Conservation (phyloP, 2,888 invertebrate genomes). For the Zelleria hepariella region DNA sequence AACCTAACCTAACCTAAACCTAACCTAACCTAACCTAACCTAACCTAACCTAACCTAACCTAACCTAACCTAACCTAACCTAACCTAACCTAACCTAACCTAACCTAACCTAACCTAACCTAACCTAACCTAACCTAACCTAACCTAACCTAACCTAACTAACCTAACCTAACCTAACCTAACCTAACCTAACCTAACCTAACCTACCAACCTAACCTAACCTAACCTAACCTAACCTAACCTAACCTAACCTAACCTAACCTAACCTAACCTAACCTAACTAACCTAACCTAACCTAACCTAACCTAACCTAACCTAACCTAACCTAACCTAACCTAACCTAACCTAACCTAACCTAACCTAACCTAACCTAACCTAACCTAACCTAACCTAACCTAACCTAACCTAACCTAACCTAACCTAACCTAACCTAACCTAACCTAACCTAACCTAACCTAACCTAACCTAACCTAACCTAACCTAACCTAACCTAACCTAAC, state of each 20-base stretch:
- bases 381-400: constrained; percentile 11
- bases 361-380: constrained; percentile 11
- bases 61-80: too few relatives aligned
- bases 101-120: constrained; percentile 10
- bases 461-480: constrained; percentile 12
- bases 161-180: constrained; percentile 10
- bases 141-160: too few relatives aligned
- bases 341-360: constrained; percentile 12
- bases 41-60: constrained; percentile 8
- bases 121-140: constrained; percentile 10
- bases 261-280: constrained; percentile 9
- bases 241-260: constrained; percentile 9
- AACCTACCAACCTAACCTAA: constrained; percentile 9
- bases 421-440: constrained; percentile 8
- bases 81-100: constrained; percentile 11
- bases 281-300: constrained; percentile 11
- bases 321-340: constrained; percentile 12
- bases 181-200: constrained; percentile 8
- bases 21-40: constrained; percentile 15
- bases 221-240: constrained; percentile 9
- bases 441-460: constrained; percentile 12
- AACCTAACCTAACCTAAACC: constrained; percentile 16
- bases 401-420: constrained; percentile 10
- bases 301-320: constrained; percentile 11
- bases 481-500: constrained; percentile 11